Evolutionary conservation across 1,140 invertebrate genomes (phyloP), one percentile per base, ranked within the genome.

Genomic region (Globodera ellingtonae): DNA sequence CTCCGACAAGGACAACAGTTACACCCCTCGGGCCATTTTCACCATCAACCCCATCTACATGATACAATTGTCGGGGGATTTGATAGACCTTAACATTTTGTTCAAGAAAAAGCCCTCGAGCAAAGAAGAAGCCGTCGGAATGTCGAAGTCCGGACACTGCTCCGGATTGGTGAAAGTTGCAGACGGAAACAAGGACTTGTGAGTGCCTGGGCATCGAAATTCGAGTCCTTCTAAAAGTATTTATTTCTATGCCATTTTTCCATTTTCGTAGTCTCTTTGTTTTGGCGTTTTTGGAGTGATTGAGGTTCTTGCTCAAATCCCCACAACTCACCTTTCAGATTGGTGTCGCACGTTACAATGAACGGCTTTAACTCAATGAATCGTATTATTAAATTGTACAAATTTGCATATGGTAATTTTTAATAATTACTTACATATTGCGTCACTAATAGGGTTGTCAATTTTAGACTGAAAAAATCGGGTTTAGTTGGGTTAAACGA

Each of bases 271-370:
- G 35, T 35, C 35, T 67, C n/a, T 24, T 35, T 82, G 35, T 35
- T 35, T 35, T 35, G 35, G 35, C 1, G 35, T 35, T 35, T 3
- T 35, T 35, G 35, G 35, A 35, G 35, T 35, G 35, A 35, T 35
- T 35, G 35, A 35, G 24, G 24, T n/a, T n/a, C n/a, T n/a, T n/a
- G n/a, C 24, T 24, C 24, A 24, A 24, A 24, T 24, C 24, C 24
- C 24, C 24, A 0, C 24, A 24, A 24, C 24, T 35, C 35, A 35
- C 35, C 35, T 35, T 35, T 35, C 85, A 75, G 73, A 62, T 75
- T 89, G 48, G 82, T 88, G 56, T 81, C 85, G n/a, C 87, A 88
- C 69, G 87, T 88, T 24, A 74, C 87, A 18, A 89, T 89, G 87
- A 84, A 82, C 56, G 83, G 85, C 21, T 88, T 82, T 65, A 84